Evolutionary conservation across 1,140 invertebrate genomes (phyloP).

Genomic region (Elysia chlorotica): DNA sequence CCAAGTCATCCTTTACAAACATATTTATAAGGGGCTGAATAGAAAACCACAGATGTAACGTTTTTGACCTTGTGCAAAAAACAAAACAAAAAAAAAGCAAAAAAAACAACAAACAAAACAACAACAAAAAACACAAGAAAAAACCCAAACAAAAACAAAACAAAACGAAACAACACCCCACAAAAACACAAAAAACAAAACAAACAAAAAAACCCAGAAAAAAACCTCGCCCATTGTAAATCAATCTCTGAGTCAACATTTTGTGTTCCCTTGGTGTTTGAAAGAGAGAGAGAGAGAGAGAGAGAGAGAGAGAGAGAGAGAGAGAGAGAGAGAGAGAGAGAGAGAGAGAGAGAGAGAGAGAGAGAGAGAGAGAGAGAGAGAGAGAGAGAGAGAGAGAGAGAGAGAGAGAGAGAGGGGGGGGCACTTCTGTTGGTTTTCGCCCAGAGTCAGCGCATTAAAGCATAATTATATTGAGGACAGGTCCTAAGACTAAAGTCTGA

Average conservation of each 20-base stretch:
- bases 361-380: no score
- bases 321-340: no score
- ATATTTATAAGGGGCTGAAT: no score
- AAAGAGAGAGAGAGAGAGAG: background rate
- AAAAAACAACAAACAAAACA: background rate
- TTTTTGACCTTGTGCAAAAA: no score
- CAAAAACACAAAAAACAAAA: background rate
- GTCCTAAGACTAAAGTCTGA: background rate
- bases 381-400: conserved; percentile 1
- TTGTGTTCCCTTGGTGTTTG: background rate
- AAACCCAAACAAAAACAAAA: background rate
- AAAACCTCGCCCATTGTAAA: background rate
- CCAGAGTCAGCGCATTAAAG: background rate
- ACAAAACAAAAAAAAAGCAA: background rate
- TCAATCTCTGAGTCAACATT: background rate
- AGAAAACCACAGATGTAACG: no score
- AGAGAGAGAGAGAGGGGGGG: background rate
- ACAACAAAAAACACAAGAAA: background rate
- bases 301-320: background rate
- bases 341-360: no score
- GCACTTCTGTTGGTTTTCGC: background rate
- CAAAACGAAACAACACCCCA: background rate
- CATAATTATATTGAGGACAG: background rate
- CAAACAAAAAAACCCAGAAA: background rate
- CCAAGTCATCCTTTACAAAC: no score